A percentile compares a stretch with the other conserved stretches of the same genome.
Evolutionary conservation across 2,113 vertebrate genomes (phyloP).

Genomic region (Pagrus major): DNA sequence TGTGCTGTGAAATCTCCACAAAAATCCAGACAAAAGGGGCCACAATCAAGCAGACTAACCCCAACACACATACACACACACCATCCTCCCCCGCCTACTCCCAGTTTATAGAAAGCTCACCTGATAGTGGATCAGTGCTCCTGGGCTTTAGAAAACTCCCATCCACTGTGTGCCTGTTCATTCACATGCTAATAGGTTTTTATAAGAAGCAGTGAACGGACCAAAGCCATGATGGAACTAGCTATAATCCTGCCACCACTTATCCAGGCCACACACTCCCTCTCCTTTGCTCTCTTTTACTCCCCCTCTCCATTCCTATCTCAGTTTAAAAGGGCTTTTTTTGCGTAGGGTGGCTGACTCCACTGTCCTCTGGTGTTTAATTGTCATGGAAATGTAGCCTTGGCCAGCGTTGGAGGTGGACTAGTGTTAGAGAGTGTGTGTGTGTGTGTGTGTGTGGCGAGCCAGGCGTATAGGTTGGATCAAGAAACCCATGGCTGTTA

Average conservation of each 20-base stretch:
- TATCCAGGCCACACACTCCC: constrained; percentile 65
- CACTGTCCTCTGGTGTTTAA: constrained; percentile 63
- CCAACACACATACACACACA: not conserved
- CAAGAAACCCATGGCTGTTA: constrained; percentile 3
- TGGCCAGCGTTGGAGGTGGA: constrained; percentile 30
- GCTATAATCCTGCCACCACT: constrained; percentile 77
- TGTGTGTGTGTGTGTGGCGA: not conserved
- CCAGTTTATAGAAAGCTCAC: constrained; percentile 70
- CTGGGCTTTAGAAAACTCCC: constrained; percentile 71
- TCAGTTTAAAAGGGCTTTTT: constrained; percentile 51
- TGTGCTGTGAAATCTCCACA: constrained; percentile 38
- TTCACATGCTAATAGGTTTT: constrained; percentile 83
- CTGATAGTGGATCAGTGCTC: constrained; percentile 76
- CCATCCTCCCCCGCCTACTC: constrained; percentile 15
- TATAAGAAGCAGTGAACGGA: constrained; percentile 73
- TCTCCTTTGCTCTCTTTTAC: constrained; percentile 23
- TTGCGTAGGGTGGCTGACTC: constrained; percentile 59
- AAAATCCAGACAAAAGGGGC: constrained; percentile 23
- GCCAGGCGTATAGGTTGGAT: constrained; percentile 3
- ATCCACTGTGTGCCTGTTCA: constrained; percentile 70
- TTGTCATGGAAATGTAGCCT: constrained; percentile 75
- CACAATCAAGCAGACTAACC: not conserved
- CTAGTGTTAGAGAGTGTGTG: not conserved
- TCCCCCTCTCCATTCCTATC: constrained; percentile 62
- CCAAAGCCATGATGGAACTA: constrained; percentile 76